phyloP scores from a whole-genome alignment of 2,113 vertebrate species.

The Hystrix cristata region DNA sequence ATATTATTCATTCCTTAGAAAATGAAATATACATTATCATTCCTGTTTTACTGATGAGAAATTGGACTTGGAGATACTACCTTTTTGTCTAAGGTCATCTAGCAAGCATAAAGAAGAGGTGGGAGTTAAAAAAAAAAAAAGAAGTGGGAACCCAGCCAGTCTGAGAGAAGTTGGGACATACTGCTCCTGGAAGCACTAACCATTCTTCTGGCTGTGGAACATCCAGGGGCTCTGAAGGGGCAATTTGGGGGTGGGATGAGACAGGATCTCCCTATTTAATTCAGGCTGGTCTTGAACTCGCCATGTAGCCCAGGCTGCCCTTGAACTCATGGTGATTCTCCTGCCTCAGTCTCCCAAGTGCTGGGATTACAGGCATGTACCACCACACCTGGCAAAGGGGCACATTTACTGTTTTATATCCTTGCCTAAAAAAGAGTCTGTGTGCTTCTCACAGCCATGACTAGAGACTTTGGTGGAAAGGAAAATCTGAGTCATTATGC shows the following conservation, averaged over 20 bases:
- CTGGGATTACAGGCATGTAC: not conserved
- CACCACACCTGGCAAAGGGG: not conserved
- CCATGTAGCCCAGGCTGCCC: not conserved
- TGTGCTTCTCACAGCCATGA: not conserved
- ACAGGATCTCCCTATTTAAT: not conserved
- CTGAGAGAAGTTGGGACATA: not conserved
- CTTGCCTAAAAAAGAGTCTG: not conserved
- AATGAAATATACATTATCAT: not conserved
- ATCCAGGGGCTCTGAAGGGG: not conserved
- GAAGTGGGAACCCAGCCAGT: not conserved
- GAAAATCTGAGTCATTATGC: not conserved
- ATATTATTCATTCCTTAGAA: constrained; percentile 26
- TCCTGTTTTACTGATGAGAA: constrained; percentile 16
- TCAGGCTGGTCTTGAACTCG: not conserved
- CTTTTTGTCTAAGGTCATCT: not conserved
- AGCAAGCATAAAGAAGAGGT: not conserved
- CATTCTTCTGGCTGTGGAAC: not conserved
- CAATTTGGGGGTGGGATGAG: not conserved
- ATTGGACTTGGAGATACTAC: not conserved
- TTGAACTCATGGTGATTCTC: not conserved
- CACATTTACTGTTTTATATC: not conserved
- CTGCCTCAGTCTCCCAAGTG: not conserved
- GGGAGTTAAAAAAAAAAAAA: not conserved
- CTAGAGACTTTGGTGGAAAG: not conserved
- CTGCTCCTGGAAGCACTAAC: not conserved